Conservation (phyloP, 2,797 vertebrate species). For the Sebastes minor region DNA sequence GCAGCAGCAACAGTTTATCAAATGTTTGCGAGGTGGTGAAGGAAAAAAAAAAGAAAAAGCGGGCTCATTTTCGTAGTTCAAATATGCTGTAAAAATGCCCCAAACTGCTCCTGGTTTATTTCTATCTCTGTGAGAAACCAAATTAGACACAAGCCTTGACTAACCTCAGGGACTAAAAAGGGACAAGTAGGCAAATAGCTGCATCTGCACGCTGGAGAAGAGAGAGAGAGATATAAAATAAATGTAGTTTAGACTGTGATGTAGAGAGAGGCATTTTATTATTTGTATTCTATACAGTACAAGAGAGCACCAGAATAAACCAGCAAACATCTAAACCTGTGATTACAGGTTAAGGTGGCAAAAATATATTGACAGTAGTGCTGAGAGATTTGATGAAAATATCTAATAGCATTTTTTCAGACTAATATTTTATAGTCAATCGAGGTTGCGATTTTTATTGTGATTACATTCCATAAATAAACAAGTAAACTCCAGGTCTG, state of each 20-base stretch:
- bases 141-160: constrained; percentile 65
- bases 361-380: neutral
- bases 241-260: constrained; percentile 6
- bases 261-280: neutral
- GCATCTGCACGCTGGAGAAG: constrained; percentile 5
- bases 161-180: constrained; percentile 61
- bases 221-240: constrained; percentile 17
- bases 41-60: constrained; percentile 20
- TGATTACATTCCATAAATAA: no score
- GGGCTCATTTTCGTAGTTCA: constrained; percentile 55
- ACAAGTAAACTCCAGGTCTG: neutral
- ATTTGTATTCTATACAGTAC: neutral
- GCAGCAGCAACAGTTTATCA: constrained; percentile 35
- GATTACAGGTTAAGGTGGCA: neutral
- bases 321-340: neutral
- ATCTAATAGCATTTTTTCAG: neutral
- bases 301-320: neutral
- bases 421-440: neutral
- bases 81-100: constrained; percentile 69
- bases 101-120: constrained; percentile 71
- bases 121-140: constrained; percentile 66
- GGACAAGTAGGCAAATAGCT: constrained; percentile 56
- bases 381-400: neutral
- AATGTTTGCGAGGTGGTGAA: constrained; percentile 66
- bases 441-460: neutral